These are phyloP conservation scores for Centropyge bicolor DNA, from an alignment of 2,797 vertebrate species.

Conservation along the genomic window DNA sequence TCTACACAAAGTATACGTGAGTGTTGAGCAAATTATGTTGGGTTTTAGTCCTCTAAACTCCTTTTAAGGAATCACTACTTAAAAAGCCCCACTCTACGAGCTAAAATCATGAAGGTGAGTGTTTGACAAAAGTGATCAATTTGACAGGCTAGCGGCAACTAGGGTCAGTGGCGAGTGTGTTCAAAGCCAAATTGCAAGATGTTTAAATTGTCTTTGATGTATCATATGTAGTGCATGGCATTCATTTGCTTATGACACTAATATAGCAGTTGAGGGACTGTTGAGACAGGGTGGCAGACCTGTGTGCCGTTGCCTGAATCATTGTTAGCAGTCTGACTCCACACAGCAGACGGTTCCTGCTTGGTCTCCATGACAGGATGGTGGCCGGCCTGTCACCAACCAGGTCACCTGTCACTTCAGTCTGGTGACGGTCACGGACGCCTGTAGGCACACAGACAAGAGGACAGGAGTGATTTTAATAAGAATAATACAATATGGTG, in stretches of 20 bases:
- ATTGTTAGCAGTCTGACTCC: constrained; percentile 80
- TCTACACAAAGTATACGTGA: not conserved
- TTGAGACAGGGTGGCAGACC: constrained; percentile 62
- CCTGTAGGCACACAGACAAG: constrained; percentile 48
- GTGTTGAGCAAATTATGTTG: not conserved
- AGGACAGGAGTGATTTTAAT: not conserved
- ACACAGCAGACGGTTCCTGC: constrained; percentile 83
- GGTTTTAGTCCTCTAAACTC: not conserved
- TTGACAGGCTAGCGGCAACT: not conserved
- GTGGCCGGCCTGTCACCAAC: constrained; percentile 52
- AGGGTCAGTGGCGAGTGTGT: not conserved
- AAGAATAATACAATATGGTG: not conserved
- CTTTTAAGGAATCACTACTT: not conserved
- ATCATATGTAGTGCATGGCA: not conserved
- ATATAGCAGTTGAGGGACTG: not conserved
- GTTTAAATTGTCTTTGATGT: not conserved
- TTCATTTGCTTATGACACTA: not conserved
- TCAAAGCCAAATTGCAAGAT: not conserved
- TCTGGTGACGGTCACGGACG: constrained; percentile 36
- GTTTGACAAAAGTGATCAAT: not conserved
- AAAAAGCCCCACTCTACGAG: not conserved
- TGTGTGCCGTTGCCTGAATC: constrained; percentile 81
- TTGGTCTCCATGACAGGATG: constrained; percentile 86
- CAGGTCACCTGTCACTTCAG: constrained; percentile 57
- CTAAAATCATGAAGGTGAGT: not conserved